phyloP scores from a whole-genome alignment of 2,888 invertebrate species.

The Antheraea assamensis region DNA sequence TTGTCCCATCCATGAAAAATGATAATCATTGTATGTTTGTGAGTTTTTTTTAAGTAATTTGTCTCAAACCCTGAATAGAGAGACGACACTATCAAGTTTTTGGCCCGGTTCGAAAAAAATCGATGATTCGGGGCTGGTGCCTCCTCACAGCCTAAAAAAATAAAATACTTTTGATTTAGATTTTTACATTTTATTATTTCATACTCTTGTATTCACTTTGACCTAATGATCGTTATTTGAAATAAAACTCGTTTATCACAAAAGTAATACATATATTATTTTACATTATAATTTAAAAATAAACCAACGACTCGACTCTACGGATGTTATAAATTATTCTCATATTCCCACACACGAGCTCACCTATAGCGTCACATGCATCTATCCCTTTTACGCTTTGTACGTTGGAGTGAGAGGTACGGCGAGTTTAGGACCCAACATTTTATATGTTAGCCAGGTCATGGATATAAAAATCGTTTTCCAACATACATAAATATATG shows the following conservation, averaged over 20 bases:
- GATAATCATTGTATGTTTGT: too few relatives aligned
- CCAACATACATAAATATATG: slow-evolving; percentile 59
- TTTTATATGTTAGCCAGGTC: slow-evolving; percentile 82
- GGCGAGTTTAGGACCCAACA: slow-evolving; percentile 76
- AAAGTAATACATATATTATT: not conserved
- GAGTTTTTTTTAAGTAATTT: too few relatives aligned
- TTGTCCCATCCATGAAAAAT: too few relatives aligned
- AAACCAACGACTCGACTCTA: slow-evolving; percentile 48
- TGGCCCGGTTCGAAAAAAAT: too few relatives aligned
- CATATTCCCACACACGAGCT: slow-evolving; percentile 64
- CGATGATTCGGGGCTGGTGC: too few relatives aligned
- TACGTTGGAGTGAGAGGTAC: slow-evolving; percentile 51
- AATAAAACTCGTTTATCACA: slow-evolving; percentile 3
- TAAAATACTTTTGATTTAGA: too few relatives aligned
- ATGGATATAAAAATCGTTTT: slow-evolving; percentile 82
- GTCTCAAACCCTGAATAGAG: too few relatives aligned
- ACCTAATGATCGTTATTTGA: not conserved
- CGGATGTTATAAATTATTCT: slow-evolving; percentile 41
- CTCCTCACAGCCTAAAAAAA: too few relatives aligned
- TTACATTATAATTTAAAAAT: slow-evolving; percentile 17
- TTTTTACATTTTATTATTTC: not conserved
- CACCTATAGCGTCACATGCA: slow-evolving; percentile 69
- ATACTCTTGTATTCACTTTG: not conserved
- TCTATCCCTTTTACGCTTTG: slow-evolving; percentile 54
- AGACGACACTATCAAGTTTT: too few relatives aligned